phyloP scores from a whole-genome alignment of 53 echinoderm and acorn worm species.

The Stichopus horrens region DNA sequence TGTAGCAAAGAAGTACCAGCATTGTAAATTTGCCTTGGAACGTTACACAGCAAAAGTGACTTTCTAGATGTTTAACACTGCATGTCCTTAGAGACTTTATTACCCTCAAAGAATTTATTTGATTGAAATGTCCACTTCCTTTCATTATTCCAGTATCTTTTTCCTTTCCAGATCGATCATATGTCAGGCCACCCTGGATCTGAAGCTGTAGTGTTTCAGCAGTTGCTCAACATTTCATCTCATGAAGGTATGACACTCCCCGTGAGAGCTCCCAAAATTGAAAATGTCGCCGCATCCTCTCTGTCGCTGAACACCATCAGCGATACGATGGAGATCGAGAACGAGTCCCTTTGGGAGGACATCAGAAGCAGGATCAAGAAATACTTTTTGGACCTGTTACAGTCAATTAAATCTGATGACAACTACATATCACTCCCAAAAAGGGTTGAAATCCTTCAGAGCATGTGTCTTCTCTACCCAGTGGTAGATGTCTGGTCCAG shows the following conservation, averaged over 20 bases:
- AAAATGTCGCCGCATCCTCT: conserved; percentile 64
- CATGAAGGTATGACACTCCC: conserved; percentile 91
- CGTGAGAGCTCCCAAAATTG: conserved; percentile 70
- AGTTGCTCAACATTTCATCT: conserved; percentile 78
- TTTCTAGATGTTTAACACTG: too few species aligned
- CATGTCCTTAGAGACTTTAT: too few species aligned
- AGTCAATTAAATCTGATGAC: conserved; percentile 19
- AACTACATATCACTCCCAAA: conserved; percentile 10
- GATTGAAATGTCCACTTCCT: too few species aligned
- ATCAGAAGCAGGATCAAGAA: conserved; percentile 78
- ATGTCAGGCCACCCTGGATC: conserved; percentile 65
- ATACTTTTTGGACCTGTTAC: conserved; percentile 69
- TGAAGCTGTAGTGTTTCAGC: conserved; percentile 74
- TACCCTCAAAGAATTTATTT: too few species aligned
- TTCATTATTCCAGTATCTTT: background rate
- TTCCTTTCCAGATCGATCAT: conserved; percentile 61
- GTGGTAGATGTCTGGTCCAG: conserved; percentile 72
- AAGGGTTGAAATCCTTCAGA: conserved; percentile 76
- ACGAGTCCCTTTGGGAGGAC: conserved; percentile 89
- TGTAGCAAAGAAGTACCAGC: too few species aligned
- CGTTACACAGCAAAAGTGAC: too few species aligned
- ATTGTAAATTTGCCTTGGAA: too few species aligned
- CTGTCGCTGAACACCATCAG: conserved; percentile 82
- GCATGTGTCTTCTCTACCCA: conserved; percentile 87
- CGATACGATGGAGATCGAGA: conserved; percentile 75